phyloP scores from a whole-genome alignment of 2,888 invertebrate species.

The Drosophila antonietae region DNA sequence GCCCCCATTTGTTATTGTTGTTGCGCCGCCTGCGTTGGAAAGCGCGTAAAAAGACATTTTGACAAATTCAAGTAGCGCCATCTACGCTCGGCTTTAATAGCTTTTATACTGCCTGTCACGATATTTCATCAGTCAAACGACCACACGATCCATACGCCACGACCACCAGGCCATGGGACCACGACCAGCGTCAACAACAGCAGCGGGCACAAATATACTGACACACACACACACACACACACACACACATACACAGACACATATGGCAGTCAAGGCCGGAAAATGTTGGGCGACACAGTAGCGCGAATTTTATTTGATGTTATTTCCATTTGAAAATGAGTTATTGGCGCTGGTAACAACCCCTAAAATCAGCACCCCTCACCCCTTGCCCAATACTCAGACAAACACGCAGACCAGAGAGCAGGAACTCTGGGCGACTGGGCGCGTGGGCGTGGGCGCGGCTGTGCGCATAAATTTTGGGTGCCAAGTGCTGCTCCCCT shows the following conservation, averaged over 20 bases:
- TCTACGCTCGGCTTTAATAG: constrained; percentile 80
- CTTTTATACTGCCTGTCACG: constrained; percentile 81
- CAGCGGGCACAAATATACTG: constrained; percentile 9
- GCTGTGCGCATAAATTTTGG: constrained; percentile 71
- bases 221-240: constrained; percentile 48
- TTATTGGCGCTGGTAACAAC: constrained; percentile 75
- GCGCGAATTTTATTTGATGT: constrained; percentile 80
- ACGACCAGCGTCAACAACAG: constrained; percentile 42
- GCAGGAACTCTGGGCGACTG: constrained; percentile 5
- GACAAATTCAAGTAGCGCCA: constrained; percentile 83
- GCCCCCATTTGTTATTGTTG: constrained; percentile 42
- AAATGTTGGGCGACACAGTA: constrained; percentile 55
- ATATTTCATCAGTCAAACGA: constrained; percentile 81
- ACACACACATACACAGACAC: constrained; percentile 58
- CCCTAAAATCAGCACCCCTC: constrained; percentile 57
- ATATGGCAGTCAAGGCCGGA: constrained; percentile 65
- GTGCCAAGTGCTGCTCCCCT: constrained; percentile 59
- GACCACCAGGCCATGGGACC: constrained; percentile 12
- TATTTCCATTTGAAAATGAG: constrained; percentile 80
- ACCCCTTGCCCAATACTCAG: not conserved
- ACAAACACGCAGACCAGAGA: constrained; percentile 34
- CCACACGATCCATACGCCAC: constrained; percentile 29
- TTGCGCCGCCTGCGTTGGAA: constrained; percentile 58
- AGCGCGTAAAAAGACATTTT: constrained; percentile 79
- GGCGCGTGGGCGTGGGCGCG: constrained; percentile 64